Percentiles rank a stretch among this genome's conserved stretches.
phyloP scores from a whole-genome alignment of 2,797 vertebrate species.

The Sebastes kiyomatsui region DNA sequence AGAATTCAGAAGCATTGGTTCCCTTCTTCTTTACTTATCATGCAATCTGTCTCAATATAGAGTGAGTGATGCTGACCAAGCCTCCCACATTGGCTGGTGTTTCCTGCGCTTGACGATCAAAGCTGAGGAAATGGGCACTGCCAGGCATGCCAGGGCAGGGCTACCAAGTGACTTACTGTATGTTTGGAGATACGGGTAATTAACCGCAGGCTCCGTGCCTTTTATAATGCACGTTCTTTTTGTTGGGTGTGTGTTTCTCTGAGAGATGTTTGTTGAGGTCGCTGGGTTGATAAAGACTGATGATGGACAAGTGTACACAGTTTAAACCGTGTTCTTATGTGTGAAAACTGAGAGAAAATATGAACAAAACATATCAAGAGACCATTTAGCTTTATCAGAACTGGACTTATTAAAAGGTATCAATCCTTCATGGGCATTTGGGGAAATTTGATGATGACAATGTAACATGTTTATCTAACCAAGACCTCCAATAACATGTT shows the following conservation, averaged over 20 bases:
- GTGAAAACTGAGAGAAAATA: not conserved
- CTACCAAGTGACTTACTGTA: not conserved
- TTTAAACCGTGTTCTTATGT: not conserved
- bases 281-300: not conserved
- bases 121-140: constrained; percentile 65
- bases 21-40: constrained; percentile 16
- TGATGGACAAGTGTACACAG: not conserved
- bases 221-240: constrained; percentile 11
- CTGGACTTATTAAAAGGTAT: not conserved
- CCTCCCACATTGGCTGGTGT: constrained; percentile 31
- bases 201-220: constrained; percentile 26
- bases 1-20: not conserved
- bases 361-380: not conserved
- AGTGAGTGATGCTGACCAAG: constrained; percentile 33
- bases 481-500: not conserved
- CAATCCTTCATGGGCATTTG: not conserved
- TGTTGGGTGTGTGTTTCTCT: constrained; percentile 25
- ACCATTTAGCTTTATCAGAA: not conserved
- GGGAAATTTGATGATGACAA: not conserved
- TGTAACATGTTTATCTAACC: not conserved
- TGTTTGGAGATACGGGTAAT: constrained; percentile 45
- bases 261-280: constrained; percentile 18
- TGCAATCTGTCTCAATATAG: constrained; percentile 30
- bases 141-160: constrained; percentile 33
- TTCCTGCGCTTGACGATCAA: constrained; percentile 71